These are phyloP conservation scores for Poecilia wingei DNA, from an alignment of 2,797 vertebrate genomes.

Conservation along the genomic window DNA sequence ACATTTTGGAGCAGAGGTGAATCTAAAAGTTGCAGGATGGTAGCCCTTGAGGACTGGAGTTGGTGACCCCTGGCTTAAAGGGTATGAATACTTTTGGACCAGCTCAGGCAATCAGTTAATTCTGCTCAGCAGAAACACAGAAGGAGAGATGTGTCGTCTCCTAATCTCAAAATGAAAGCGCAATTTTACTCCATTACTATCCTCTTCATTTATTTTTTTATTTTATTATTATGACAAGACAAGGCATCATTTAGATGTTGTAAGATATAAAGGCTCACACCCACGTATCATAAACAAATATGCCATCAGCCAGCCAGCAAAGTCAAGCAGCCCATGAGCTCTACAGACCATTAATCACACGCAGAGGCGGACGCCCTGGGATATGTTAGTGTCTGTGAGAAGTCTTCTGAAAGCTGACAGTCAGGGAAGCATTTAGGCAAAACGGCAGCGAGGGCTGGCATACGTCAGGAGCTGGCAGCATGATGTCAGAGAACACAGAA, in stretches of 20 bases:
- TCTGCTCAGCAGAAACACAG: conserved; percentile 15
- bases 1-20: no score
- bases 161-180: conserved; percentile 46
- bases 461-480: conserved; percentile 62
- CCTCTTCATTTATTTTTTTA: background rate
- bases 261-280: conserved; percentile 73
- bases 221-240: conserved; percentile 13
- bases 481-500: conserved; percentile 50
- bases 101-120: background rate
- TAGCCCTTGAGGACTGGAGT: no score
- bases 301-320: conserved; percentile 62
- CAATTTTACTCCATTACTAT: conserved; percentile 36
- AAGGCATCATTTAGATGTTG: conserved; percentile 66
- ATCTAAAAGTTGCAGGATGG: no score
- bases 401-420: conserved; percentile 60
- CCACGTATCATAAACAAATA: conserved; percentile 71
- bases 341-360: conserved; percentile 68
- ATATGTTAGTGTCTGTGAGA: conserved; percentile 57
- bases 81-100: background rate
- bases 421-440: conserved; percentile 59
- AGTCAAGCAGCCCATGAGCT: conserved; percentile 62
- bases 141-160: conserved; percentile 41
- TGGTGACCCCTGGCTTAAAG: background rate
- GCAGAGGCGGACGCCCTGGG: conserved; percentile 74
- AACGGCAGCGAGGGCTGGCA: conserved; percentile 61